Conservation (phyloP, 1,140 invertebrate genomes). For the Halesus radiatus region DNA sequence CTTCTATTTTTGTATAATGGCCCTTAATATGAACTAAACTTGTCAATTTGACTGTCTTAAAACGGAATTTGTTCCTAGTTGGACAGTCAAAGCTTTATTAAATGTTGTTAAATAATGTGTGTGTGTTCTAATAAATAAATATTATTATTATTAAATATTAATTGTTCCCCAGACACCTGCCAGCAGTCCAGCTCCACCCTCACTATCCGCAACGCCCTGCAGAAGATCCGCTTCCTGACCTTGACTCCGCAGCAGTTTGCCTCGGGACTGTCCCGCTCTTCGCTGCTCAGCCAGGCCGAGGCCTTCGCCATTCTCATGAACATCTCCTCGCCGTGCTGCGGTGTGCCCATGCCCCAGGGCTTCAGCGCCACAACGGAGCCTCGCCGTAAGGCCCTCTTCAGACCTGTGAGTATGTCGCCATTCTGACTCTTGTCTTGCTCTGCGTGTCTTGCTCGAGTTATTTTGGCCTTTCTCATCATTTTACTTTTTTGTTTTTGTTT, state of each 20-base stretch:
- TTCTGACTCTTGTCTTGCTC: not conserved
- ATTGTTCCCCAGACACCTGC: not conserved
- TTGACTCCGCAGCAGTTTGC: slow-evolving; percentile 85
- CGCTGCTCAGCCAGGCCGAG: slow-evolving; percentile 80
- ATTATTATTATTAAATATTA: too few species aligned
- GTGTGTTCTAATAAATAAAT: too few species aligned
- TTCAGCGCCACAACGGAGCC: slow-evolving; percentile 72
- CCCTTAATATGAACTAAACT: too few species aligned
- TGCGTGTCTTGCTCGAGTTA: not conserved
- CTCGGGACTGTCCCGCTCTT: slow-evolving; percentile 80
- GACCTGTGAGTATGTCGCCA: slow-evolving; percentile 58
- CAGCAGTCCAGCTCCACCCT: not conserved
- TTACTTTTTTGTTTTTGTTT: too few species aligned
- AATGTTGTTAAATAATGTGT: too few species aligned
- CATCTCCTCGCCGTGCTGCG: slow-evolving; percentile 77
- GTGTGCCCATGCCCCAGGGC: slow-evolving; percentile 78
- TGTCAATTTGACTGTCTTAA: too few species aligned
- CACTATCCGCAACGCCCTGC: slow-evolving; percentile 72
- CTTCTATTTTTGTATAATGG: too few species aligned
- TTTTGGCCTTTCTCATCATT: too few species aligned
- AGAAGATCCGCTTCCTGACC: slow-evolving; percentile 82
- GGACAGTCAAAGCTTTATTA: too few species aligned
- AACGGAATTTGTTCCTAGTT: too few species aligned
- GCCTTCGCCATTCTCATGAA: slow-evolving; percentile 87
- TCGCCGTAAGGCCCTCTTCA: slow-evolving; percentile 50